These are phyloP conservation scores for Pterois miles DNA, from an alignment of 2,797 vertebrate genomes.

Conservation along the genomic window DNA sequence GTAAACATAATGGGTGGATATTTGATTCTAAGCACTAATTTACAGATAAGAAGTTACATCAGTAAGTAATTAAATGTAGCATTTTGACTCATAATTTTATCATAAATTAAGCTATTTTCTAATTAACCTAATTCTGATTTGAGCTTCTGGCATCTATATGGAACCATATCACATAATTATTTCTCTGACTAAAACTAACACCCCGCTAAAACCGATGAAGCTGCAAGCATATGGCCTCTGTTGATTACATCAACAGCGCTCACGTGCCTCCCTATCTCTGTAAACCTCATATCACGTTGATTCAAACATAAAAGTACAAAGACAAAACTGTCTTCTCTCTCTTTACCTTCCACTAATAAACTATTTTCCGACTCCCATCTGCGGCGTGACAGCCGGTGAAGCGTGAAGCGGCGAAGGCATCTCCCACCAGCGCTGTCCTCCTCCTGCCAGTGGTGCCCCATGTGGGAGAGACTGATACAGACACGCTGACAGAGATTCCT, in stretches of 20 bases:
- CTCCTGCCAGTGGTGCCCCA: conserved; percentile 83
- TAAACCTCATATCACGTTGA: conserved; percentile 14
- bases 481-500: conserved; percentile 75
- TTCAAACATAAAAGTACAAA: conserved; percentile 25
- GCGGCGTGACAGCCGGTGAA: conserved; percentile 79
- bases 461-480: conserved; percentile 84
- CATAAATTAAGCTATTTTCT: neutral
- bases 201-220: conserved; percentile 19
- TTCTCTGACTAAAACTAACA: conserved; percentile 33
- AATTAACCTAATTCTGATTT: conserved; percentile 16
- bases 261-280: neutral
- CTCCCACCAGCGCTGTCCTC: conserved; percentile 69
- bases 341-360: conserved; percentile 52
- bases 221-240: conserved; percentile 22
- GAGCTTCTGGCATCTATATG: neutral
- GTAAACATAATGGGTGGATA: conserved; percentile 4
- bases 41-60: neutral
- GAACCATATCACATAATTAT: conserved; percentile 2
- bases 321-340: conserved; percentile 3
- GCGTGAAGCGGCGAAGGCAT: conserved; percentile 85
- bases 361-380: conserved; percentile 39
- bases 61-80: neutral
- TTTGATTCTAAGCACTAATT: conserved; percentile 19
- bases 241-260: conserved; percentile 47
- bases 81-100: neutral